Evolutionary conservation across 2,113 vertebrate genomes (phyloP).

Genomic region (zebrafish (Danio rerio)): GRCz12tu NC_133184.1:39727001-39727500

Average conservation of each 20-base stretch:
- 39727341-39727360: too few relatives aligned
- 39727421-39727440: too few relatives aligned
- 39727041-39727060: conserved; percentile 72
- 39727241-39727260: conserved; percentile 20
- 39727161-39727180: conserved; percentile 12
- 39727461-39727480: too few relatives aligned
- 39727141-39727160: conserved; percentile 24
- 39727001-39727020: conserved; percentile 69
- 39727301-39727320: too few relatives aligned
- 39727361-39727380: too few relatives aligned
- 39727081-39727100: conserved; percentile 66
- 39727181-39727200: conserved; percentile 15
- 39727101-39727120: conserved; percentile 60
- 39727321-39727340: too few relatives aligned
- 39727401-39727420: too few relatives aligned
- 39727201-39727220: conserved; percentile 39
- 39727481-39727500: too few relatives aligned
- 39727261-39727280: conserved; percentile 27
- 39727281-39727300: conserved; percentile 14
- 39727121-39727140: conserved; percentile 62
- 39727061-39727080: conserved; percentile 63
- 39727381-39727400: too few relatives aligned
- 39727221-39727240: conserved; percentile 34
- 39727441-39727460: too few relatives aligned
- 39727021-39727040: conserved; percentile 53